Conservation (phyloP, 2,888 invertebrate genomes). For the Philaethria dido region DNA sequence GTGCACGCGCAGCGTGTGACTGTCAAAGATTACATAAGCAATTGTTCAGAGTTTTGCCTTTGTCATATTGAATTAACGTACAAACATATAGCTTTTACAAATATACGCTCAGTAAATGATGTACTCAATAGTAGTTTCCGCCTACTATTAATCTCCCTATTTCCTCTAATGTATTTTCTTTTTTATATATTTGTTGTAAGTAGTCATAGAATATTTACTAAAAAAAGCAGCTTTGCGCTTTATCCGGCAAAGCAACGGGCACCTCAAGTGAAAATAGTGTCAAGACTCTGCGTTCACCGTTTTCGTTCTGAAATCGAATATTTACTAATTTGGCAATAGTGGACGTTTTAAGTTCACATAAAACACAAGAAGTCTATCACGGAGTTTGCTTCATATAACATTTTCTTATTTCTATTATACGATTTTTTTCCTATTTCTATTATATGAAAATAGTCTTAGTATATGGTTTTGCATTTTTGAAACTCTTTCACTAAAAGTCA, state of each 20-base stretch:
- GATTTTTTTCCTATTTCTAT: neutral
- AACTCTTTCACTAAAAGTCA: neutral
- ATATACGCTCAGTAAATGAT: slow-evolving; percentile 43
- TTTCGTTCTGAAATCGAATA: too few relatives aligned
- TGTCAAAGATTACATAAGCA: slow-evolving; percentile 72
- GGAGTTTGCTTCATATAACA: neutral
- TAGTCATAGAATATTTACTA: neutral
- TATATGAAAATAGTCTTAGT: neutral
- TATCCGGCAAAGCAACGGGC: too few relatives aligned
- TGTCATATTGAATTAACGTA: slow-evolving; percentile 65
- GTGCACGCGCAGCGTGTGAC: slow-evolving; percentile 81
- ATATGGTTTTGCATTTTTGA: neutral
- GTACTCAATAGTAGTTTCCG: slow-evolving; percentile 62
- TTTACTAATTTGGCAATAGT: too few relatives aligned
- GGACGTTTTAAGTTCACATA: too few relatives aligned
- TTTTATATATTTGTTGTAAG: neutral
- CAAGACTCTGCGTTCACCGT: too few relatives aligned
- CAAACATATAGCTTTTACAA: slow-evolving; percentile 54
- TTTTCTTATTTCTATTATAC: neutral
- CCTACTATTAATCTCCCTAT: slow-evolving; percentile 74
- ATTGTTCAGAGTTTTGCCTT: slow-evolving; percentile 73
- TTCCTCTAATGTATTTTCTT: slow-evolving; percentile 49
- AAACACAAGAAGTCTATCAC: too few relatives aligned
- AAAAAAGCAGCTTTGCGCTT: too few relatives aligned
- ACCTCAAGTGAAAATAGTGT: too few relatives aligned